These are phyloP conservation scores for Columba livia DNA, from an alignment of 2,113 vertebrate genomes.

Conservation along the genomic window DNA sequence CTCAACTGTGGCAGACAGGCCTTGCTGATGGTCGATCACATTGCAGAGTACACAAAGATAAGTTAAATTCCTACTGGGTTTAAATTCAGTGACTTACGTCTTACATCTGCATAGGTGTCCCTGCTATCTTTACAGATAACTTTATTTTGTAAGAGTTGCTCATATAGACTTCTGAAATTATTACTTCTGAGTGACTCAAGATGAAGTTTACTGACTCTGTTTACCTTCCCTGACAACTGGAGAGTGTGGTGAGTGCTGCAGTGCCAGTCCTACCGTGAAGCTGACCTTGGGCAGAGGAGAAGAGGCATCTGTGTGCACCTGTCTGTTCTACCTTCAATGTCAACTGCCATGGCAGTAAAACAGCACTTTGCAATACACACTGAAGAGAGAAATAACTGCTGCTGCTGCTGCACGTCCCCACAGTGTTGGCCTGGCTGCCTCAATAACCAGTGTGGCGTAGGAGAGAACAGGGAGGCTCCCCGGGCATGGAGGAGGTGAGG, in stretches of 20 bases:
- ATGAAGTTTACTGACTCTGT: constrained; percentile 60
- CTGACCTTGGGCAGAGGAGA: not conserved
- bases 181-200: constrained; percentile 8
- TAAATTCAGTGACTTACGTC: not conserved
- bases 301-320: not conserved
- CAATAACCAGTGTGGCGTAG: not conserved
- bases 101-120: not conserved
- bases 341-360: not conserved
- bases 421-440: not conserved
- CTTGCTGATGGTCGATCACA: rapidly evolving
- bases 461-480: not conserved
- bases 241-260: constrained; percentile 4
- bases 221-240: constrained; percentile 51
- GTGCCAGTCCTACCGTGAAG: not conserved
- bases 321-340: not conserved
- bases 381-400: not conserved
- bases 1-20: rapidly evolving
- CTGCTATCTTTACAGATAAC: not conserved
- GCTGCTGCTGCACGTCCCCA: not conserved
- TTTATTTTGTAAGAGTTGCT: not conserved
- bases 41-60: not conserved
- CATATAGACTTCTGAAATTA: not conserved
- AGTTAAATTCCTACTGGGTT: not conserved
- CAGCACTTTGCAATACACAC: not conserved
- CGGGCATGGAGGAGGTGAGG: not conserved